Evolutionary conservation across 2,888 invertebrate species (phyloP).

Genomic region (Andrena bucephala): DNA sequence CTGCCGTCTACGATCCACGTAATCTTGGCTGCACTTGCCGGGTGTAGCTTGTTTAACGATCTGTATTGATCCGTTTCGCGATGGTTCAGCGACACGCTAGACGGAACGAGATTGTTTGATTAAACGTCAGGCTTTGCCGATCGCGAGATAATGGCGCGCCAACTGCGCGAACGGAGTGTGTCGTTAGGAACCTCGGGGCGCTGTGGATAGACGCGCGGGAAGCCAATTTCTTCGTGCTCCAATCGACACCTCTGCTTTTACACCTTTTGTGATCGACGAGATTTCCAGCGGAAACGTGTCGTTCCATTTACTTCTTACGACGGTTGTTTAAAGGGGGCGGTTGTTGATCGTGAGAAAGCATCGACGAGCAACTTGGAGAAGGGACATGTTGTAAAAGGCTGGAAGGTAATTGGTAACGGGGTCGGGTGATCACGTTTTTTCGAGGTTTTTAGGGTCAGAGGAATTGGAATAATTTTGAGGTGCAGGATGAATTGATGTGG

Average conservation of each 20-base stretch:
- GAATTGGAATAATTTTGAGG: too few species aligned
- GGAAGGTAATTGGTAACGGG: too few species aligned
- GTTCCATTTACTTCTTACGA: too few species aligned
- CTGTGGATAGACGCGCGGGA: not conserved
- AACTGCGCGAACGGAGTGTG: slow-evolving; percentile 14
- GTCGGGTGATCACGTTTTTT: too few species aligned
- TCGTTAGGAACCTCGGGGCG: slow-evolving; percentile 2
- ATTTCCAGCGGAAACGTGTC: too few species aligned
- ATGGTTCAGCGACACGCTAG: slow-evolving; percentile 40
- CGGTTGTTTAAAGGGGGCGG: too few species aligned
- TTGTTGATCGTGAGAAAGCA: too few species aligned
- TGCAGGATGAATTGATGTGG: too few species aligned
- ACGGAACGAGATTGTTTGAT: slow-evolving; percentile 36
- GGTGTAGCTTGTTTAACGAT: slow-evolving; percentile 44
- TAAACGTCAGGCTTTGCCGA: slow-evolving; percentile 27
- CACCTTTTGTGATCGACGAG: not conserved
- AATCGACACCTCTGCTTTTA: not conserved
- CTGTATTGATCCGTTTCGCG: slow-evolving; percentile 52
- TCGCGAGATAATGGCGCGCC: slow-evolving; percentile 21
- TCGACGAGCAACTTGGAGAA: too few species aligned
- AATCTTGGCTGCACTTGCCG: slow-evolving; percentile 31
- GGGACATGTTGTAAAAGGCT: too few species aligned
- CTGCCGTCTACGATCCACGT: slow-evolving; percentile 29
- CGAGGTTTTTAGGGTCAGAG: too few species aligned
- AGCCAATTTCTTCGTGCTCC: slow-evolving; percentile 1